These are phyloP conservation scores for Plutomurus gul DNA, from an alignment of 1,140 invertebrate species.

Conservation along the genomic window DNA sequence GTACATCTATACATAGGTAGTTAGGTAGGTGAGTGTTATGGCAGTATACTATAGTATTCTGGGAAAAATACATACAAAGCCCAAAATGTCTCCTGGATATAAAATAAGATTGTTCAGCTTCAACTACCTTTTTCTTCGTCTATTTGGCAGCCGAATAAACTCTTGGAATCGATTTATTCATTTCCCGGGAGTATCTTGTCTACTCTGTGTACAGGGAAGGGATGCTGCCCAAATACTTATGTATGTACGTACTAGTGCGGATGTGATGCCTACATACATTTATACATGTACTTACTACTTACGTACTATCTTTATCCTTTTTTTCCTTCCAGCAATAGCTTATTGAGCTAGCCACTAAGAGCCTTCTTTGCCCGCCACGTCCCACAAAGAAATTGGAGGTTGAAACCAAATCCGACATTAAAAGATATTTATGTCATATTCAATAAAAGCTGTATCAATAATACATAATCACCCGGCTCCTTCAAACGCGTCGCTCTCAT, in stretches of 20 bases:
- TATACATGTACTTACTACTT: conserved; percentile 3
- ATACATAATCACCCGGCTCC: conserved; percentile 40
- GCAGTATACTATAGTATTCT: not conserved
- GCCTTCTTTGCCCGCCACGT: not conserved
- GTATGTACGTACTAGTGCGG: not conserved
- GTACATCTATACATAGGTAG: not conserved
- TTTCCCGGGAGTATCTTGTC: conserved; percentile 46
- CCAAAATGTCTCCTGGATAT: conserved; percentile 18
- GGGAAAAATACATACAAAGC: not conserved
- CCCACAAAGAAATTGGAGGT: conserved; percentile 21
- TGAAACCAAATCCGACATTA: conserved; percentile 49
- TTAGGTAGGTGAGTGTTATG: not conserved
- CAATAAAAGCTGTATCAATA: conserved; percentile 49
- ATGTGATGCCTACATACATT: conserved; percentile 7
- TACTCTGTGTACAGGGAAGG: conserved; percentile 26
- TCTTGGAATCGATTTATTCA: conserved; percentile 49
- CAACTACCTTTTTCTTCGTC: conserved; percentile 34
- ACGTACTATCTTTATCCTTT: conserved; percentile 1
- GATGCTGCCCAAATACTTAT: conserved; percentile 16
- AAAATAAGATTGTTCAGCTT: conserved; percentile 47
- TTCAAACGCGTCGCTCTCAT: not conserved
- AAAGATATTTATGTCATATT: conserved; percentile 50
- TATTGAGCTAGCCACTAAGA: conserved; percentile 1
- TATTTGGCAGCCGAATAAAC: conserved; percentile 46
- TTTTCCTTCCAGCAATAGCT: not conserved